Base-by-base conservation (phyloP, 2,888 invertebrate species). In the Synanthedon tipuliformis region DNA sequence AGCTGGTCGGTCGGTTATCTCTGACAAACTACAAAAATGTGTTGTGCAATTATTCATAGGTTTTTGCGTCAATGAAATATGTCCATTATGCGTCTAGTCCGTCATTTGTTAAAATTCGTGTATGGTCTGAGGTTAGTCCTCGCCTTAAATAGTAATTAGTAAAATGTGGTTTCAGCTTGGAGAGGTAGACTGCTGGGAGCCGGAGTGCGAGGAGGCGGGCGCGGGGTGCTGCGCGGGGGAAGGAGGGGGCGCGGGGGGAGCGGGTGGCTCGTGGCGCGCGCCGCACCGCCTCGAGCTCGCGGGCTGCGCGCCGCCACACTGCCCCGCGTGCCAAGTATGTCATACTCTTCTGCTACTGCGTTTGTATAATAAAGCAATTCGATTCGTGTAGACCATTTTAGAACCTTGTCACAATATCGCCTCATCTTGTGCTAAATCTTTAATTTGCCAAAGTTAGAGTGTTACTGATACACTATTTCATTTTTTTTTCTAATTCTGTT, bases 151-250 rank as follows among this genome's bases (percentile, higher is more conserved):
- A 12, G n/a, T 45, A 45, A 34, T 34, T 34, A 8, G 10, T 34
- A 45, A 0, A 45, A 45, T 15, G 45, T 49, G 13, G 49, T 68
- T 82, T 54, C 78, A 94, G 92, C 89, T 93, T 68, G 95, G 95
- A 52, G 94, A 95, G 84, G 92, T 94, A 64, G 95, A 95, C 88
- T 96, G 96, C 76, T 95, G 94, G 94, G 93, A 93, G 69, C 89
- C 95, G 77, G 92, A 93, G 75, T 96, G 96, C 79, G 95, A 94
- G 91, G 84, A 95, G 92, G 80, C 92, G 73, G 78, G 77, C 55
- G 77, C 70, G 53, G 77, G 92, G 91, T 89, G 91, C 91, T 76
- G 95, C 93, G 73, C 92, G 91, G 92, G 90, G 90, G 62, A 80
- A 91, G 18, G 15, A 13, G 52, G 23, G n/a, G 52, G 13, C 53